Evolutionary conservation across 2,888 invertebrate genomes (phyloP).

Genomic region (Morinoia aosen): DNA sequence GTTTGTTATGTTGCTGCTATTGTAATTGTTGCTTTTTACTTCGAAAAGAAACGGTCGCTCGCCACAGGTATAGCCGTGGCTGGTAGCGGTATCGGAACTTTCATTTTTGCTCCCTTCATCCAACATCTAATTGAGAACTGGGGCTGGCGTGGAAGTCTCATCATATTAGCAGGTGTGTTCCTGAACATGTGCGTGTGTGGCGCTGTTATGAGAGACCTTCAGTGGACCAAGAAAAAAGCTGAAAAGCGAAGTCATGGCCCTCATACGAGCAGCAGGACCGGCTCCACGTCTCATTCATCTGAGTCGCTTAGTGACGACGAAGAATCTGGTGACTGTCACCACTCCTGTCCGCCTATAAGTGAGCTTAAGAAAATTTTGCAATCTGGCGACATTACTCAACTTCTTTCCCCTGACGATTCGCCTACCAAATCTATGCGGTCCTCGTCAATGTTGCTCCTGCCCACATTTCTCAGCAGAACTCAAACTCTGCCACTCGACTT

Average conservation of each 20-base stretch:
- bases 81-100: conserved; percentile 90
- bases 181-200: conserved; percentile 87
- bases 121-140: conserved; percentile 81
- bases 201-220: conserved; percentile 86
- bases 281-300: conserved; percentile 64
- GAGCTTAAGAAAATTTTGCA: conserved; percentile 81
- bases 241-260: conserved; percentile 54
- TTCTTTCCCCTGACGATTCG: conserved; percentile 67
- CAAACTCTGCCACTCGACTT: conserved; percentile 61
- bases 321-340: conserved; percentile 53
- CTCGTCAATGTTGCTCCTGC: conserved; percentile 84
- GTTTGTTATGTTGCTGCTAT: conserved; percentile 90
- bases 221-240: conserved; percentile 79
- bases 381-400: conserved; percentile 74
- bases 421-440: conserved; percentile 66
- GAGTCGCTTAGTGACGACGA: conserved; percentile 58
- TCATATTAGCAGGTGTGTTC: conserved; percentile 85
- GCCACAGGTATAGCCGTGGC: conserved; percentile 90
- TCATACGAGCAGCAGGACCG: conserved; percentile 56
- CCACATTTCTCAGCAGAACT: conserved; percentile 77
- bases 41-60: conserved; percentile 85
- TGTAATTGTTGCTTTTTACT: conserved; percentile 91
- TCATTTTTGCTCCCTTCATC: conserved; percentile 86
- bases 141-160: conserved; percentile 86
- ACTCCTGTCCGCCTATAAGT: conserved; percentile 74